phyloP scores from a whole-genome alignment of 2,113 vertebrate genomes.

The Euleptes europaea region DNA sequence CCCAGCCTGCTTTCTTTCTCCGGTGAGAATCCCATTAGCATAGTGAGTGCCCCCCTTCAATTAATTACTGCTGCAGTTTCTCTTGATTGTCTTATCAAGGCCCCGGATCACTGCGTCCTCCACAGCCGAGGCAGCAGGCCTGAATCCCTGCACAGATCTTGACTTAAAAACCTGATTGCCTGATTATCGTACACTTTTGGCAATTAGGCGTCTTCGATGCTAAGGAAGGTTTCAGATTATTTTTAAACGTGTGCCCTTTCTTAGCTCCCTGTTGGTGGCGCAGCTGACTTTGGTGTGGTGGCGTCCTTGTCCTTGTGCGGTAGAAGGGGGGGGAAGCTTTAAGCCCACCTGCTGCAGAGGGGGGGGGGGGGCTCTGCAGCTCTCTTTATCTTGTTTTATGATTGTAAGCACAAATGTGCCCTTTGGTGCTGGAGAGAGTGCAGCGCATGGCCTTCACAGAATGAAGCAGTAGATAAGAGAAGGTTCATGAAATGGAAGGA shows the following conservation, averaged over 20 bases:
- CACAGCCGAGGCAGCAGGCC: constrained; percentile 16
- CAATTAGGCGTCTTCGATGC: background rate
- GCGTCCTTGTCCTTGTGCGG: too few species aligned
- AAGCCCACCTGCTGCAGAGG: background rate
- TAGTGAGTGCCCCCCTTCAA: background rate
- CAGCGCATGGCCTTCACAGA: background rate
- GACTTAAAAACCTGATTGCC: constrained; percentile 34
- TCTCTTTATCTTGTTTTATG: background rate
- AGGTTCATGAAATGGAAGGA: background rate
- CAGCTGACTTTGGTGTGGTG: too few species aligned
- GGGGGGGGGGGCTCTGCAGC: too few species aligned
- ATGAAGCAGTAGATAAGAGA: background rate
- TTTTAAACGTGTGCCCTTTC: background rate
- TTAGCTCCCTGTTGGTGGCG: background rate
- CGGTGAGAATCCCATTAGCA: background rate
- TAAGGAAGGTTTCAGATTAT: background rate
- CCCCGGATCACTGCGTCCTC: constrained; percentile 26
- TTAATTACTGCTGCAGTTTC: constrained; percentile 12
- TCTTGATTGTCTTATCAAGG: constrained; percentile 35
- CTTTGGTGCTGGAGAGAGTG: background rate
- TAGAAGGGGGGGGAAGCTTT: background rate
- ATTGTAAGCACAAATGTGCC: too few species aligned
- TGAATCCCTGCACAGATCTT: background rate
- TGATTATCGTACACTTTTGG: constrained; percentile 13
- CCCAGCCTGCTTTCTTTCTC: background rate